These are phyloP conservation scores for Schizopygopsis malacanthus DNA, from an alignment of 2,797 vertebrate genomes.

Conservation along the genomic window DNA sequence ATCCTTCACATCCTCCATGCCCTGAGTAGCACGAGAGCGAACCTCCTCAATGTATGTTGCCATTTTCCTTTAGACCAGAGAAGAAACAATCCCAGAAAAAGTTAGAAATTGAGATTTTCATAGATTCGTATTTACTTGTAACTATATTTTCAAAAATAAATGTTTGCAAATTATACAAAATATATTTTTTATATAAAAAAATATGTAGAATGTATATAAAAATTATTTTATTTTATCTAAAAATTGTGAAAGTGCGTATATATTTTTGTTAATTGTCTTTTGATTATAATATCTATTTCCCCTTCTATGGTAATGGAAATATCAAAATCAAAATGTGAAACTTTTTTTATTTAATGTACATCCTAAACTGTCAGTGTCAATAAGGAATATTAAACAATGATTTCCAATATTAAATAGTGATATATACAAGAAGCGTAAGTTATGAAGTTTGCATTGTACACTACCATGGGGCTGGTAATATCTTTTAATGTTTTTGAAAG, in stretches of 20 bases:
- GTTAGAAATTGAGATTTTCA: not conserved
- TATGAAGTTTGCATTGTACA: not conserved
- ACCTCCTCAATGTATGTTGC: conserved; percentile 66
- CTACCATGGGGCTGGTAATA: not conserved
- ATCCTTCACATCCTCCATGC: conserved; percentile 64
- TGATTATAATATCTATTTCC: not conserved
- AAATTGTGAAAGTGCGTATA: not conserved
- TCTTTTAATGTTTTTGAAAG: not conserved
- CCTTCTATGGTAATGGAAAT: not conserved
- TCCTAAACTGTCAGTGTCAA: not conserved
- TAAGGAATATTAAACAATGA: not conserved
- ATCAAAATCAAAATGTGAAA: not conserved
- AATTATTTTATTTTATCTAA: not conserved
- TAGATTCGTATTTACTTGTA: not conserved
- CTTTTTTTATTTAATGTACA: not conserved
- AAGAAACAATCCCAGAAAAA: not conserved
- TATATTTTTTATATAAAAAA: too few species aligned
- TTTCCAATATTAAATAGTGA: not conserved
- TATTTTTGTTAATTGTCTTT: not conserved
- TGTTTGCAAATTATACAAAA: too few species aligned
- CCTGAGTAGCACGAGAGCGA: conserved; percentile 63
- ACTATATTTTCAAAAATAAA: too few species aligned
- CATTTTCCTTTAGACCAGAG: conserved; percentile 66
- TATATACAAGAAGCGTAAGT: too few species aligned
- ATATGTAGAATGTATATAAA: too few species aligned